A percentile compares a stretch with the other conserved stretches of the same genome.
Conservation (phyloP, 2,113 vertebrate species). For the Lagopus leucura region DNA sequence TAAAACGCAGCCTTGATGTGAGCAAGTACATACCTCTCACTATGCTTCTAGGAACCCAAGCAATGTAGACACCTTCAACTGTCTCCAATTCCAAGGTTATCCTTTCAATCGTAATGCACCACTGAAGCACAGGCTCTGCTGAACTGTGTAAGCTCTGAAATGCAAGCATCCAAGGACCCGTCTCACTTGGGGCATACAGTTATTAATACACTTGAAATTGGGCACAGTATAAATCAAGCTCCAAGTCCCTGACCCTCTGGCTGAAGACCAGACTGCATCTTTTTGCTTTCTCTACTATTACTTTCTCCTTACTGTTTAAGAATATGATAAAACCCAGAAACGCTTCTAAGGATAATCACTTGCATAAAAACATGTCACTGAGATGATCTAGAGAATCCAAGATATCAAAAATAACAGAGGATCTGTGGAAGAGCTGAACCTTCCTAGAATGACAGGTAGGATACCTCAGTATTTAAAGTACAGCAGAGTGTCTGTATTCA, state of each 20-base stretch:
- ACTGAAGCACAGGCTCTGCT: neutral
- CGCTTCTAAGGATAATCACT: neutral
- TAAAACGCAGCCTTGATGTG: neutral
- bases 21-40: neutral
- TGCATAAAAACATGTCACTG: neutral
- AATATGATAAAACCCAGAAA: neutral
- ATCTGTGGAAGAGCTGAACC: neutral
- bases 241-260: neutral
- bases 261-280: neutral
- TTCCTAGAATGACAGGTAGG: neutral
- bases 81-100: neutral
- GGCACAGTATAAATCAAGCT: fast-evolving
- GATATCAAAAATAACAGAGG: neutral
- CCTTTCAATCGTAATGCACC: neutral
- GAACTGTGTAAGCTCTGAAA: neutral
- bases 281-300: neutral
- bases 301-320: neutral
- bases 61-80: neutral
- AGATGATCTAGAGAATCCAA: neutral
- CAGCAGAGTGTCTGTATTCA: neutral
- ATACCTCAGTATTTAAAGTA: neutral
- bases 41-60: neutral
- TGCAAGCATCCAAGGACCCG: neutral
- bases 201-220: fast-evolving
- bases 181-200: neutral